Evolutionary conservation across 2,797 vertebrate species (phyloP).

Genomic region (Macroramphosus scolopax): DNA sequence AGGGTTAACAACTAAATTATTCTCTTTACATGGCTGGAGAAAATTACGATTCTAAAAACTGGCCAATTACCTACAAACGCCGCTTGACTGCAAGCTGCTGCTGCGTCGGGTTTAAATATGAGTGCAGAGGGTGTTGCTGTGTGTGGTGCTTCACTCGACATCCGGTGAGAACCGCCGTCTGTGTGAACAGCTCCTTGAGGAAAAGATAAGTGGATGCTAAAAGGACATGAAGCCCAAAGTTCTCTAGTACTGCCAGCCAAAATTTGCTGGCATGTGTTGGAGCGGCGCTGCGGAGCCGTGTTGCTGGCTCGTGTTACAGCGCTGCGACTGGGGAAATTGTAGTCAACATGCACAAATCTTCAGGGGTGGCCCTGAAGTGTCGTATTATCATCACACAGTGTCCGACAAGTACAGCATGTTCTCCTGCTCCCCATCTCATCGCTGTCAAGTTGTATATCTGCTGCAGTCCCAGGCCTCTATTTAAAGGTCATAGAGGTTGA

Average conservation of each 20-base stretch:
- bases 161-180: too few relatives aligned
- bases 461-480: constrained; percentile 6
- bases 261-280: constrained; percentile 12
- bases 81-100: too few relatives aligned
- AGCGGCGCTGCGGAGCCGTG: constrained; percentile 2
- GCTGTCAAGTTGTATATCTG: constrained; percentile 27
- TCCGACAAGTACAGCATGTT: constrained; percentile 49
- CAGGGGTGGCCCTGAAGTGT: constrained; percentile 24
- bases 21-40: too few relatives aligned
- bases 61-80: too few relatives aligned
- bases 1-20: too few relatives aligned
- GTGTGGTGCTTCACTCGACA: too few relatives aligned
- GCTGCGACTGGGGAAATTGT: constrained; percentile 13
- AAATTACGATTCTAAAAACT: too few relatives aligned
- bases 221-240: constrained; percentile 3
- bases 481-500: constrained; percentile 28
- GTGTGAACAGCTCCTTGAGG: too few relatives aligned
- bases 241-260: constrained; percentile 16
- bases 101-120: too few relatives aligned
- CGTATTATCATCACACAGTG: constrained; percentile 37
- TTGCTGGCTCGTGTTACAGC: constrained; percentile 30
- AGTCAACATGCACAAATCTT: constrained; percentile 23
- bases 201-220: too few relatives aligned
- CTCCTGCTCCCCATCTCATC: constrained; percentile 13
- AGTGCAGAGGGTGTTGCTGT: too few relatives aligned